phyloP scores from a whole-genome alignment of 2,113 vertebrate genomes.

The Sardina pilchardus region DNA sequence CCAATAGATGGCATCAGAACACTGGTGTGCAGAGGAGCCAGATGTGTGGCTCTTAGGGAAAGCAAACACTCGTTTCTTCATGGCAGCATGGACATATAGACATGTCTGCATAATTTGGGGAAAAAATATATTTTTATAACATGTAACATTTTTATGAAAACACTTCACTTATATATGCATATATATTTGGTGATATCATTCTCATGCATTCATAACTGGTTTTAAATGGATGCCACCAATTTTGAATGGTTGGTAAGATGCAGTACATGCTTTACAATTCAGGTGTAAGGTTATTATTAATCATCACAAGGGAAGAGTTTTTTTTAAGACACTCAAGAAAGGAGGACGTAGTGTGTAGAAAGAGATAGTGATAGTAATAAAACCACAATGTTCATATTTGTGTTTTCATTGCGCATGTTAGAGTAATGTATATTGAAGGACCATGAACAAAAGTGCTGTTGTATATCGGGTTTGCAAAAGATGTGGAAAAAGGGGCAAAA shows the following conservation, averaged over 20 bases:
- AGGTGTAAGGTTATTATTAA: background rate
- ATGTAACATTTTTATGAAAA: background rate
- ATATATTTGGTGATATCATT: background rate
- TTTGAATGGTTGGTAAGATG: background rate
- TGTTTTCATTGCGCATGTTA: background rate
- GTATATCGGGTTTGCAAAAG: no score
- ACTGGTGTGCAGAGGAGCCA: conserved; percentile 79
- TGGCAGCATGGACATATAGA: background rate
- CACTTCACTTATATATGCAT: background rate
- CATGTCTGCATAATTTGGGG: background rate
- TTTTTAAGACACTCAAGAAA: background rate
- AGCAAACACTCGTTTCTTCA: background rate
- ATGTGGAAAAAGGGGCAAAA: background rate
- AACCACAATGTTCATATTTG: no score
- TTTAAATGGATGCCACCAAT: background rate
- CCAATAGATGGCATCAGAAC: conserved; percentile 99
- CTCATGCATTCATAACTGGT: background rate
- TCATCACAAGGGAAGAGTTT: background rate
- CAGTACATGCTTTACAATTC: background rate
- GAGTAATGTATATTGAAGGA: background rate
- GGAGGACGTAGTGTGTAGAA: background rate
- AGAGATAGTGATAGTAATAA: no score
- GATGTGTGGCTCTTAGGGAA: conserved; percentile 5
- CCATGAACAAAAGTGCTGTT: background rate
- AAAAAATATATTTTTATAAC: background rate